Evolutionary conservation across 2,888 invertebrate genomes (phyloP).

Genomic region (Lamellibrachia columna): DNA sequence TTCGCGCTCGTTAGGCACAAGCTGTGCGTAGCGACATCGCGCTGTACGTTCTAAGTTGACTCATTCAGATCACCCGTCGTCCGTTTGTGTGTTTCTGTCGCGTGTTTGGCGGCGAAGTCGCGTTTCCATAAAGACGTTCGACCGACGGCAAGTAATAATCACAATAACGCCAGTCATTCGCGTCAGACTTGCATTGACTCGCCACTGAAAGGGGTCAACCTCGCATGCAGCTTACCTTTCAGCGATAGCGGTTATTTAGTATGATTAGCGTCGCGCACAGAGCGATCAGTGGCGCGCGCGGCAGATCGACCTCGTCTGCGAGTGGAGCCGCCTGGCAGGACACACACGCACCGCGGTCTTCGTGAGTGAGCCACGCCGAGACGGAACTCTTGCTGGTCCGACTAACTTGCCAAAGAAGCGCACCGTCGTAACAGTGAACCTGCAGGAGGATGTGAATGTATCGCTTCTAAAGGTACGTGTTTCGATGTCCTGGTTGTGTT

Average conservation of each 20-base stretch:
- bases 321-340: background rate
- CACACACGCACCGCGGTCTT: background rate
- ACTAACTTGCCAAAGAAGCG: background rate
- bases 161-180: conserved; percentile 3
- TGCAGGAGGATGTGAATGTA: background rate
- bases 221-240: conserved; percentile 16
- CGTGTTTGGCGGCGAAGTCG: conserved; percentile 1
- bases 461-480: background rate
- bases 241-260: conserved; percentile 6
- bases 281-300: background rate
- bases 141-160: background rate
- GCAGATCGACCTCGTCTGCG: background rate
- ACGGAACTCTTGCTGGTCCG: background rate
- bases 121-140: conserved; percentile 16
- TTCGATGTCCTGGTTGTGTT: background rate
- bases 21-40: background rate
- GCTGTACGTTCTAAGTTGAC: background rate
- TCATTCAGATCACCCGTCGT: background rate
- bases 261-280: background rate
- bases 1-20: background rate
- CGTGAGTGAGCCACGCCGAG: background rate
- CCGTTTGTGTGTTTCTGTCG: background rate
- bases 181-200: background rate
- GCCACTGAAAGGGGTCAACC: conserved; percentile 16
- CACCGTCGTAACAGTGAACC: background rate